These are phyloP conservation scores for Pseudococcus viburni DNA, from an alignment of 2,888 invertebrate species.

Conservation along the genomic window DNA sequence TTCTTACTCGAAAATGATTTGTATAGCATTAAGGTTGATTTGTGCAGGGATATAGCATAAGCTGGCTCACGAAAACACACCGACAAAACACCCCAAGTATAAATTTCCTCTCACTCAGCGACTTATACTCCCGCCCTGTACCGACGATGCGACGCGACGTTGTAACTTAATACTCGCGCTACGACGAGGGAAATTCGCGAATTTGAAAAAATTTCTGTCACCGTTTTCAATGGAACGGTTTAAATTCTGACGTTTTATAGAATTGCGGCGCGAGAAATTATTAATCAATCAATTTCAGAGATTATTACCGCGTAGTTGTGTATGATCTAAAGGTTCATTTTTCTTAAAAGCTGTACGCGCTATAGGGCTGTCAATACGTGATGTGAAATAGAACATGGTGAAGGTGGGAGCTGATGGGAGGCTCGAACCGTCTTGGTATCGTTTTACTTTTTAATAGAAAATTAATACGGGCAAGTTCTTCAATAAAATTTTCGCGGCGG, in stretches of 20 bases:
- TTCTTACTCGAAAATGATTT: not conserved
- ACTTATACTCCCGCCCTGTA: not conserved
- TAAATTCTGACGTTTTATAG: slow-evolving; percentile 25
- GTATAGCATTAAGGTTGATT: slow-evolving; percentile 7
- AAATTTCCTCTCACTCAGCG: not conserved
- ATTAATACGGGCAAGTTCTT: slow-evolving; percentile 50
- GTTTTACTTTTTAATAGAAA: slow-evolving; percentile 57
- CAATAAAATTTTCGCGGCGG: not conserved
- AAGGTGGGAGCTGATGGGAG: not conserved
- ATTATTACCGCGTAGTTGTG: slow-evolving; percentile 23
- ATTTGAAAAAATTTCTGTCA: not conserved
- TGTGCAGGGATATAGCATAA: not conserved
- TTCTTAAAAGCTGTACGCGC: slow-evolving; percentile 29
- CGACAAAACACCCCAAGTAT: not conserved
- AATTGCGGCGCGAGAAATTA: slow-evolving; percentile 36
- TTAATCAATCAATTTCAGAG: slow-evolving; percentile 58
- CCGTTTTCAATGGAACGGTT: slow-evolving; percentile 4
- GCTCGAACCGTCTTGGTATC: not conserved
- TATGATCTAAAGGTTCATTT: slow-evolving; percentile 47
- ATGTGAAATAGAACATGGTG: not conserved
- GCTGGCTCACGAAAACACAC: slow-evolving; percentile 11
- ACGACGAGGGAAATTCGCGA: not conserved
- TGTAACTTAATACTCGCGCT: not conserved
- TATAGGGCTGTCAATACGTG: slow-evolving; percentile 13
- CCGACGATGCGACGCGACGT: not conserved